These are phyloP conservation scores for Suillia variegata DNA, from an alignment of 2,888 invertebrate genomes.

Conservation along the genomic window DNA sequence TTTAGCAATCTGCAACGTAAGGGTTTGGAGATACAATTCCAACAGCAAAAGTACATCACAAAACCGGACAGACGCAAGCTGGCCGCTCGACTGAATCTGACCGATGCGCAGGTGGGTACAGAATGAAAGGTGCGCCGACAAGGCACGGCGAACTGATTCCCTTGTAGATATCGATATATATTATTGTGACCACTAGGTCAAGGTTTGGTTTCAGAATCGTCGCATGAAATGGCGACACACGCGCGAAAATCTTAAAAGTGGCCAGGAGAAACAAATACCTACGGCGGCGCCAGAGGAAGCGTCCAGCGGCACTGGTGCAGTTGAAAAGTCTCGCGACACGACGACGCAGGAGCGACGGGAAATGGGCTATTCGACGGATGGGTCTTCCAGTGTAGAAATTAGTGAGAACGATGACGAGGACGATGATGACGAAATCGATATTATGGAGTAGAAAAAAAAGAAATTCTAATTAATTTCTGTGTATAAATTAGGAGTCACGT, in stretches of 20 bases:
- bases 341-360: slow-evolving; percentile 15
- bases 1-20: slow-evolving; percentile 95
- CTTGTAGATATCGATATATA: too few relatives aligned
- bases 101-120: slow-evolving; percentile 82
- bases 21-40: slow-evolving; percentile 89
- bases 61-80: slow-evolving; percentile 91
- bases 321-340: slow-evolving; percentile 13
- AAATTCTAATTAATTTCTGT: too few relatives aligned
- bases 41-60: slow-evolving; percentile 94
- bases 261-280: slow-evolving; percentile 54
- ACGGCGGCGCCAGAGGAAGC: slow-evolving; percentile 5
- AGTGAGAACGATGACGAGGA: slow-evolving; percentile 50
- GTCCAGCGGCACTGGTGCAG: not conserved
- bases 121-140: not conserved
- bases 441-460: slow-evolving; percentile 46
- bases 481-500: too few relatives aligned
- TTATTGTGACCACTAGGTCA: slow-evolving; percentile 68
- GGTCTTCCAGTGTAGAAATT: slow-evolving; percentile 46
- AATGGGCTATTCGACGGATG: slow-evolving; percentile 45
- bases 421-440: slow-evolving; percentile 56
- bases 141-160: not conserved
- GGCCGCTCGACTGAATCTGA: slow-evolving; percentile 88
- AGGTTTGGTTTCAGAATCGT: slow-evolving; percentile 91
- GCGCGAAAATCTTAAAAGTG: slow-evolving; percentile 66
- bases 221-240: slow-evolving; percentile 89